A percentile compares a stretch with the other conserved stretches of the same genome.
These are phyloP conservation scores for Cynoglossus semilaevis DNA, from an alignment of 2,113 vertebrate species.

Conservation along the genomic window DNA sequence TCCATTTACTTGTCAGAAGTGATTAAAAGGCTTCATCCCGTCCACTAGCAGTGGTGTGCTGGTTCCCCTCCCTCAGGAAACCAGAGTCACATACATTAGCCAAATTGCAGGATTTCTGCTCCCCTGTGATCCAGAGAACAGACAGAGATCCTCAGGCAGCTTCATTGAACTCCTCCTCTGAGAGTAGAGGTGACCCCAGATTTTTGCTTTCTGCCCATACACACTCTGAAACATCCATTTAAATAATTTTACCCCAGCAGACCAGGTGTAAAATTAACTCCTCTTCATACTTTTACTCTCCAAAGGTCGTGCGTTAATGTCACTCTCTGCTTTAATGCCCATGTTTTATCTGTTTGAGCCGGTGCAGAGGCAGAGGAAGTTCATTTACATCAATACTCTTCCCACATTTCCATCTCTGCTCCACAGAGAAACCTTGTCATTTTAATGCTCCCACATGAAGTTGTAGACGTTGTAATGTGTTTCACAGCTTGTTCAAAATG, in stretches of 20 bases:
- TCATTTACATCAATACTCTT: neutral
- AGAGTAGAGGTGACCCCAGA: slow-evolving; percentile 38
- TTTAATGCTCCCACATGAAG: neutral
- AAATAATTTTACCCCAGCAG: neutral
- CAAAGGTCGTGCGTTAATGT: neutral
- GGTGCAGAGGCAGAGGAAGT: neutral
- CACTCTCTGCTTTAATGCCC: slow-evolving; percentile 3
- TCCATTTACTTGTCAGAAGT: slow-evolving; percentile 56
- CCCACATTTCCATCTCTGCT: neutral
- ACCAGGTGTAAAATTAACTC: slow-evolving; percentile 22
- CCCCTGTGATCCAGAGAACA: slow-evolving; percentile 23
- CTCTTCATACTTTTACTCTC: slow-evolving; percentile 8
- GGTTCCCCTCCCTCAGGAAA: slow-evolving; percentile 55
- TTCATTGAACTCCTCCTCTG: slow-evolving; percentile 20
- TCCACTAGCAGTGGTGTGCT: slow-evolving; percentile 45
- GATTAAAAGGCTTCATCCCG: slow-evolving; percentile 53
- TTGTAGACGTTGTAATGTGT: neutral
- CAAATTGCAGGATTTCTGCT: slow-evolving; percentile 51
- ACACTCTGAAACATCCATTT: slow-evolving; percentile 16
- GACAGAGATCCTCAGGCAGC: slow-evolving; percentile 38
- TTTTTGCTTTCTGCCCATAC: slow-evolving; percentile 25
- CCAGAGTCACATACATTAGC: slow-evolving; percentile 54
- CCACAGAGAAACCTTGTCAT: neutral
- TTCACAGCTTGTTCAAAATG: too few relatives aligned
- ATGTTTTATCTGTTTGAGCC: slow-evolving; percentile 8